Percentiles rank a stretch among this genome's conserved stretches.
These are phyloP conservation scores for Bacillus rossius DNA, from an alignment of 1,140 invertebrate species.

Conservation along the genomic window DNA sequence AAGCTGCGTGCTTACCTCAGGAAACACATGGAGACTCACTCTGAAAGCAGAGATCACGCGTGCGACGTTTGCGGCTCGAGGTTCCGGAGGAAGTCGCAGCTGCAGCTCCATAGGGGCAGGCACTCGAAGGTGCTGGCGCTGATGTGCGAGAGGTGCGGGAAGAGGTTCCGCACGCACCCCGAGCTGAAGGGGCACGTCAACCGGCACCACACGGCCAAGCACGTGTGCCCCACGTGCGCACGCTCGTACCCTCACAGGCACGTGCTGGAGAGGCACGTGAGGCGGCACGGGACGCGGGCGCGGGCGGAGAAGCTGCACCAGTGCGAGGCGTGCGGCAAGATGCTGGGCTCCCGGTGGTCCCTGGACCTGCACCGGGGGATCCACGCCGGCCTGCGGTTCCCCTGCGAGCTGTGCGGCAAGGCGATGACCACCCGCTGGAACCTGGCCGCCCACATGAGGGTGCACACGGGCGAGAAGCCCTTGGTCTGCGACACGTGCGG, in stretches of 20 bases:
- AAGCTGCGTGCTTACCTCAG: background rate
- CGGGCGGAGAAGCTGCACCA: background rate
- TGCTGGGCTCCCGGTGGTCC: background rate
- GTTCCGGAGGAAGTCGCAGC: background rate
- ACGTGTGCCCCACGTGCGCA: too few relatives aligned
- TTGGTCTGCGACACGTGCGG: slow-evolving; percentile 43
- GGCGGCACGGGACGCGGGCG: background rate
- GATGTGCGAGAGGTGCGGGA: background rate
- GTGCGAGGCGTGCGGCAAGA: background rate
- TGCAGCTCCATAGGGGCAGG: background rate
- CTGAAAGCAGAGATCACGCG: background rate
- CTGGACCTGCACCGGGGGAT: background rate
- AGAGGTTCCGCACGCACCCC: background rate
- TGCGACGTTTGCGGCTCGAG: background rate
- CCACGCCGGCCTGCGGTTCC: slow-evolving; percentile 2
- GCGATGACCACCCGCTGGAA: background rate
- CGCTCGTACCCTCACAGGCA: background rate
- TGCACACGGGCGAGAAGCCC: slow-evolving; percentile 3
- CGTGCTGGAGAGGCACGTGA: too few relatives aligned
- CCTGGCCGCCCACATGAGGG: background rate
- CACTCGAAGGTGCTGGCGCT: background rate
- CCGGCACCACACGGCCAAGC: too few relatives aligned
- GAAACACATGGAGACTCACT: background rate
- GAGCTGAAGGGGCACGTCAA: background rate
- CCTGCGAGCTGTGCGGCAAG: background rate